Evolutionary conservation across 2,113 vertebrate species (phyloP).

Genomic region (Sinocyclocheilus rhinocerous): DNA sequence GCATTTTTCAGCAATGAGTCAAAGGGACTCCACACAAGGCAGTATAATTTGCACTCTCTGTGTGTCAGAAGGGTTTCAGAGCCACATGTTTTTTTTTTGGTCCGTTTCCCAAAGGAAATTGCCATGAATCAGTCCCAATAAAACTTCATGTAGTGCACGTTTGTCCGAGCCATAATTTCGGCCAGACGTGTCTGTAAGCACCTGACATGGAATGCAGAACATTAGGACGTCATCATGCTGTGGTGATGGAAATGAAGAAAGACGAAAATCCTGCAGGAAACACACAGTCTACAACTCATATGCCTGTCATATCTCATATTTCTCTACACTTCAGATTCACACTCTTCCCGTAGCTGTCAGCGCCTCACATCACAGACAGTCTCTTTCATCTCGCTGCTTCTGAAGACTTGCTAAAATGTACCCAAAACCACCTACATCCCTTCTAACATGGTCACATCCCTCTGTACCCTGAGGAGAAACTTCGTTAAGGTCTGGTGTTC

Average conservation of each 20-base stretch:
- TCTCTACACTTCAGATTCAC: constrained; percentile 7
- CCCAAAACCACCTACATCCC: constrained; percentile 21
- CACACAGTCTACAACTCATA: not conserved
- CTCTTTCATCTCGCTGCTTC: constrained; percentile 10
- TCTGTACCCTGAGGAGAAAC: not conserved
- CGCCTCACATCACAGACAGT: constrained; percentile 15
- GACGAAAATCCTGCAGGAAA: not conserved
- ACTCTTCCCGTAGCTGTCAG: constrained; percentile 21
- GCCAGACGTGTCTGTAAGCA: not conserved
- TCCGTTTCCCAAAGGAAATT: not conserved
- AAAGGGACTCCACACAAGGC: not conserved
- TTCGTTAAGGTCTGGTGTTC: not conserved
- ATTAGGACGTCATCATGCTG: constrained; percentile 1
- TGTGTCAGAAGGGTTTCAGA: not conserved
- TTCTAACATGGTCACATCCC: constrained; percentile 32
- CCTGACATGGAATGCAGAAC: constrained; percentile 11
- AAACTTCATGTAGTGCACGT: not conserved
- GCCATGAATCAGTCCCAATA: not conserved
- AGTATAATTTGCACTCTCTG: not conserved
- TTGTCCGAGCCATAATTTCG: not conserved
- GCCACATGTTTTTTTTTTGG: not conserved
- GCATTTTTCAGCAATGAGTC: not conserved
- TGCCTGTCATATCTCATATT: constrained; percentile 27
- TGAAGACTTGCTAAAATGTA: constrained; percentile 25
- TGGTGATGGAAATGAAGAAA: not conserved